These are phyloP conservation scores for Heterotilapia buettikoferi DNA, from an alignment of 2,113 vertebrate genomes.

Conservation along the genomic window DNA sequence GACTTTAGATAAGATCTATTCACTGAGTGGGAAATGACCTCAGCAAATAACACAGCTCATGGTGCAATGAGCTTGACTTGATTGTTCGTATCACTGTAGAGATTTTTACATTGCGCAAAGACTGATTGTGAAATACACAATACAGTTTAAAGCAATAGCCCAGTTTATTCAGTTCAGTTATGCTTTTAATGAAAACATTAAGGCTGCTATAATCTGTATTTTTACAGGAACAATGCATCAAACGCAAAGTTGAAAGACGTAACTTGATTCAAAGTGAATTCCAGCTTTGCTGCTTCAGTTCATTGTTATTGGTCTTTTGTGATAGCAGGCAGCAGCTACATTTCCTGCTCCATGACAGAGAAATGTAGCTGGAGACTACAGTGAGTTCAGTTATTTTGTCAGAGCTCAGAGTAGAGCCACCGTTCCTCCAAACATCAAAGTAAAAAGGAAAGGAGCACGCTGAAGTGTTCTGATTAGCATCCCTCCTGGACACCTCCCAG, in stretches of 20 bases:
- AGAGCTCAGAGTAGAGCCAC: neutral
- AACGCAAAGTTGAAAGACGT: neutral
- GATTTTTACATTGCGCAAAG: neutral
- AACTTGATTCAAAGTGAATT: neutral
- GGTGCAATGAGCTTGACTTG: neutral
- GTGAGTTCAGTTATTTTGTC: neutral
- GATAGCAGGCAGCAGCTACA: neutral
- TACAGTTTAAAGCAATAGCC: neutral
- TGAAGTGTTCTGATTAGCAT: neutral
- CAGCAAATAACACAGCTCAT: conserved; percentile 21
- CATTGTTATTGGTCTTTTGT: neutral
- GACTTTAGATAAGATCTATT: conserved; percentile 35
- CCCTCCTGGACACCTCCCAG: neutral
- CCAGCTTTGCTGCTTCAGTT: neutral
- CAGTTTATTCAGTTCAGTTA: neutral
- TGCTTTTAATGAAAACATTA: neutral
- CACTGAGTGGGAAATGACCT: conserved; percentile 52
- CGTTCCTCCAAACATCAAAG: neutral
- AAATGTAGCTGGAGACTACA: neutral
- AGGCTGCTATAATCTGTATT: neutral
- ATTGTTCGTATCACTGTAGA: neutral
- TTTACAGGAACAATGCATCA: neutral
- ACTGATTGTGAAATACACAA: neutral
- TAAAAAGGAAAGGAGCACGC: neutral
- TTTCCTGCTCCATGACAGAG: neutral